Base-by-base conservation (phyloP, 2,888 invertebrate species). In the Diplazon laetatorius region DNA sequence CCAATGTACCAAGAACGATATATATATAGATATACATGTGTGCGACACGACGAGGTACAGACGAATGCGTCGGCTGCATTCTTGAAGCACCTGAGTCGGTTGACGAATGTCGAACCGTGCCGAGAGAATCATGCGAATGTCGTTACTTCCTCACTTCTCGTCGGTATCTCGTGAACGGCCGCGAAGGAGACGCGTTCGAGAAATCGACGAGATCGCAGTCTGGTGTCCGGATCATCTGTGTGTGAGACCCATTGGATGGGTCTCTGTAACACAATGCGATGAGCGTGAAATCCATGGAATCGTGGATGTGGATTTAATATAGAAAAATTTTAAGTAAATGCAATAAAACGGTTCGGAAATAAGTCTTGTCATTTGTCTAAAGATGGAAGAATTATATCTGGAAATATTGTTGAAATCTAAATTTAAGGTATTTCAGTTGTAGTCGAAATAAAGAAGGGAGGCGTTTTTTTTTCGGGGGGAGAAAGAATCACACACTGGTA, bases 1-100 rank as follows among this genome's bases (percentile, higher is more conserved):
- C 59, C 22, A 25, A 50, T 14, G 55, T 6, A 30, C 30, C 30
- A 9, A 63, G n/a, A n/a, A n/a, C n/a, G n/a, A n/a, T n/a, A n/a
- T n/a, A n/a, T n/a, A n/a, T n/a, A n/a, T n/a, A n/a, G n/a, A n/a
- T n/a, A n/a, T n/a, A n/a, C n/a, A n/a, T n/a, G n/a, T n/a, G n/a
- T 14, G 16, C 14, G 20, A 16, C 18, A 48, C 12, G 63, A 14
- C 35, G 20, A 18, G 6, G 48, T n/a, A n/a, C n/a, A n/a, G n/a
- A n/a, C 70, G 70, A 70, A 48, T 60, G 59, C 52, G 14, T 16
- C 52, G 25, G 16, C 42, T 55, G 66, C 66, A 66, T 66, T 66
- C 66, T 25, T 22, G 39, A 66, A 52, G 66, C 66, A 66, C 52
- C 39, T 42, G 39, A 66, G 66, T 39, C 42, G 52, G 59, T 12